phyloP scores from a whole-genome alignment of 2,113 vertebrate genomes.

The Callionymus lyra region DNA sequence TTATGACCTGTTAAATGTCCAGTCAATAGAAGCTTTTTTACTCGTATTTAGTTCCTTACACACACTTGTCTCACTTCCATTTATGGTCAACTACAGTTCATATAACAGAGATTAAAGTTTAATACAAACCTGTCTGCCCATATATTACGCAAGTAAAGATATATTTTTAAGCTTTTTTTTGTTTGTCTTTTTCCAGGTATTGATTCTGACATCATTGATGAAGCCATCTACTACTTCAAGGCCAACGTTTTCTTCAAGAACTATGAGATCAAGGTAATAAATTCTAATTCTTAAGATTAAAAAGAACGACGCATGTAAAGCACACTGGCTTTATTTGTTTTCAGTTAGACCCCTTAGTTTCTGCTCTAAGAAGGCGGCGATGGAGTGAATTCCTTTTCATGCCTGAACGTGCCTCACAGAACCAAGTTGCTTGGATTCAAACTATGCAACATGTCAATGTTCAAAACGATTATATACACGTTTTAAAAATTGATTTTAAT shows the following conservation, averaged over 20 bases:
- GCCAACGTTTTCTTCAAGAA: conserved; percentile 99
- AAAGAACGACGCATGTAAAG: too few relatives aligned
- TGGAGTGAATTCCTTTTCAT: conserved; percentile 23
- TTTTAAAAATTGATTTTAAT: too few relatives aligned
- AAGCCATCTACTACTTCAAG: conserved; percentile 98
- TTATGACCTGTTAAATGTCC: too few relatives aligned
- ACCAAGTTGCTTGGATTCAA: conserved; percentile 13
- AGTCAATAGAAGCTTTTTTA: too few relatives aligned
- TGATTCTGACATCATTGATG: conserved; percentile 91
- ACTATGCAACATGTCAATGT: not conserved
- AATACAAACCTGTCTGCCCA: not conserved
- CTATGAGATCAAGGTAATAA: conserved; percentile 95
- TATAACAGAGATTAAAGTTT: not conserved
- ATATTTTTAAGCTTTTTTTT: not conserved
- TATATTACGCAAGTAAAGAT: too few relatives aligned
- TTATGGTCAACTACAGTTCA: conserved; percentile 40
- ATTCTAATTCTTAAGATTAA: not conserved
- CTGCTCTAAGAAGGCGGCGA: too few relatives aligned
- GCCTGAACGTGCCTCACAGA: conserved; percentile 36
- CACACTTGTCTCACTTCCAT: conserved; percentile 23
- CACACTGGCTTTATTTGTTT: too few relatives aligned
- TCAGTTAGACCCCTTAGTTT: too few relatives aligned
- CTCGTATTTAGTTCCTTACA: too few relatives aligned
- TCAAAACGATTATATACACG: too few relatives aligned
- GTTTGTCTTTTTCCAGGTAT: conserved; percentile 67